A percentile compares a stretch with the other conserved stretches of the same genome.
phyloP scores from a whole-genome alignment of 2,888 invertebrate species.

The Pegoplata infirma region DNA sequence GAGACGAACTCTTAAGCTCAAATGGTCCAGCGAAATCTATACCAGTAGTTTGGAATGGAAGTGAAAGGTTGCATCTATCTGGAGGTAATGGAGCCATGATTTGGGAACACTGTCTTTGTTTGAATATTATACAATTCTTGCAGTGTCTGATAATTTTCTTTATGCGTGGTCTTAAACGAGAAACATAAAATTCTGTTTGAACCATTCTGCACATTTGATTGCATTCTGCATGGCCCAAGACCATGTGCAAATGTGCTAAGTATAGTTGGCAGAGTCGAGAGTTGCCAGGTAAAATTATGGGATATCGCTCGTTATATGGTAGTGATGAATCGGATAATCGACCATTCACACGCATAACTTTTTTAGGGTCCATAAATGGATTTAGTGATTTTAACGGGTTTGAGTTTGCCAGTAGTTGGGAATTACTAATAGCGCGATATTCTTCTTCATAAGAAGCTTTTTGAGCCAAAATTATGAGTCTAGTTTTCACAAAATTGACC shows the following conservation, averaged over 20 bases:
- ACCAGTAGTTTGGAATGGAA: conserved; percentile 4
- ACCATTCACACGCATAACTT: neutral
- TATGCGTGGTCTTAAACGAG: no score
- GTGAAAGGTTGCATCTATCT: no score
- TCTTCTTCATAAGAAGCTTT: neutral
- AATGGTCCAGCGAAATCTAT: conserved; percentile 22
- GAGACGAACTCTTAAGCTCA: conserved; percentile 1
- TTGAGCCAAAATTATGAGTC: neutral
- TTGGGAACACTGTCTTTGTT: no score
- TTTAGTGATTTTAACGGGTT: neutral
- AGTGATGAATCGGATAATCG: neutral
- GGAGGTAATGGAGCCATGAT: no score
- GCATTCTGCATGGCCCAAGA: neutral
- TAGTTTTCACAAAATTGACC: neutral
- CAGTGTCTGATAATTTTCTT: neutral
- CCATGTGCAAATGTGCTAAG: neutral
- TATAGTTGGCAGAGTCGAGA: no score
- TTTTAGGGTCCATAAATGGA: neutral
- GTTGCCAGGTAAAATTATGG: conserved; percentile 3
- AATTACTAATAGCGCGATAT: neutral
- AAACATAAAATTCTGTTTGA: no score
- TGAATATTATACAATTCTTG: no score
- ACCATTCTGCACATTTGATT: no score
- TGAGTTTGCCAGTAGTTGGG: neutral
- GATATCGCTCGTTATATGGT: neutral